Conservation (phyloP, 2,888 invertebrate species). For the Pilophorus perplexus region DNA sequence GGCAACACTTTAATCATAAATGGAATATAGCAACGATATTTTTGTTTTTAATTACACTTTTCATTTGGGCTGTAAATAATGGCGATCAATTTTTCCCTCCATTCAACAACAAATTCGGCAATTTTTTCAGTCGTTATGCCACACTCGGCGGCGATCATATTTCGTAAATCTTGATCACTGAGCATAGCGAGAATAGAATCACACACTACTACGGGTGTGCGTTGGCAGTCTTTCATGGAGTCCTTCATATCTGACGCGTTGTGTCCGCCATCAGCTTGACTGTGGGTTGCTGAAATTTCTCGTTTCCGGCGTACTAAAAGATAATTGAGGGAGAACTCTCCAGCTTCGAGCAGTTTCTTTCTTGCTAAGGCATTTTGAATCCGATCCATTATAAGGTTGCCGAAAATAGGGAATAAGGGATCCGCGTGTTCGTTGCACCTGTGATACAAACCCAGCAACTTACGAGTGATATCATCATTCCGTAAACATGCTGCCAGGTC, state of each 20-base stretch:
- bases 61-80: neutral
- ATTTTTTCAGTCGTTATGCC: neutral
- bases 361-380: constrained; percentile 6
- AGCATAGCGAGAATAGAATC: neutral
- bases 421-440: neutral
- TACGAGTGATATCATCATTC: neutral
- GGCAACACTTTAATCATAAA: too few species aligned
- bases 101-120: neutral
- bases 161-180: constrained; percentile 1
- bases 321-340: neutral
- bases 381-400: neutral
- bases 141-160: constrained; percentile 1
- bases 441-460: neutral
- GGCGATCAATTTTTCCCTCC: neutral
- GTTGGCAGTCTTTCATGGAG: too few species aligned
- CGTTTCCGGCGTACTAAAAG: too few species aligned
- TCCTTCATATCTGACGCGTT: too few species aligned
- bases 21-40: too few species aligned
- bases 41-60: constrained; percentile 3
- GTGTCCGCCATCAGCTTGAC: too few species aligned
- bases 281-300: too few species aligned
- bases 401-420: neutral
- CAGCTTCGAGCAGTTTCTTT: neutral
- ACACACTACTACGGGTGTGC: neutral
- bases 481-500: neutral